Conservation (phyloP, 2,888 invertebrate species). For the Chironomus tentans region DNA sequence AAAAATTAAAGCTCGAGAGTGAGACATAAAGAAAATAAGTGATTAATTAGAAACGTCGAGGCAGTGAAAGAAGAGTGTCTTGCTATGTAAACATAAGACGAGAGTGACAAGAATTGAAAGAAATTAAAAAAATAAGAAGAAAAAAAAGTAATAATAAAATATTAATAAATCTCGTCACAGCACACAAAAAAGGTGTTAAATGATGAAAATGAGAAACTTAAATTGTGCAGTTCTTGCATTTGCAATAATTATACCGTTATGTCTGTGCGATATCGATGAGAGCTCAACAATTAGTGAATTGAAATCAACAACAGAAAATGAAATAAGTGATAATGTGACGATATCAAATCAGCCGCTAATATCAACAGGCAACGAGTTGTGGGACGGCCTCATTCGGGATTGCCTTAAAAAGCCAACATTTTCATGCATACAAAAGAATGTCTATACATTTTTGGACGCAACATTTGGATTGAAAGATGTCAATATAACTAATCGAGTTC, state of each 20-base stretch:
- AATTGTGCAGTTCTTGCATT: slow-evolving; percentile 5
- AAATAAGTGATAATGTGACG: slow-evolving; percentile 8
- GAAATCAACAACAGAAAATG: neutral
- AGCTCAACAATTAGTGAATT: neutral
- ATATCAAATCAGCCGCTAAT: slow-evolving; percentile 32
- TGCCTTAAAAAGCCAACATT: slow-evolving; percentile 57
- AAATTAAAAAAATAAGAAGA: neutral
- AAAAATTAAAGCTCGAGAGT: too few species aligned
- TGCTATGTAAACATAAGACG: neutral
- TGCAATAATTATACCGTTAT: slow-evolving; percentile 5
- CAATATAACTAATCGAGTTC: slow-evolving; percentile 54
- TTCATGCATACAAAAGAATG: slow-evolving; percentile 67
- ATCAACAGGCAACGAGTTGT: slow-evolving; percentile 55
- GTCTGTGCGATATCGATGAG: slow-evolving; percentile 1
- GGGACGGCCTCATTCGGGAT: slow-evolving; percentile 63
- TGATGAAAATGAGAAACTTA: neutral
- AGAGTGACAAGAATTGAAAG: neutral
- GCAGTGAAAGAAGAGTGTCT: neutral
- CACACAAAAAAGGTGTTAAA: neutral
- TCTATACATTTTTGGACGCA: slow-evolving; percentile 61
- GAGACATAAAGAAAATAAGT: too few species aligned
- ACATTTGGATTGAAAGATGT: slow-evolving; percentile 57
- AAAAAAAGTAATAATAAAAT: neutral
- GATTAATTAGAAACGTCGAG: too few species aligned
- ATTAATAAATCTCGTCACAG: neutral